Evolutionary conservation across 2,113 vertebrate genomes (phyloP).

Genomic region (Ibidorhyncha struthersii): DNA sequence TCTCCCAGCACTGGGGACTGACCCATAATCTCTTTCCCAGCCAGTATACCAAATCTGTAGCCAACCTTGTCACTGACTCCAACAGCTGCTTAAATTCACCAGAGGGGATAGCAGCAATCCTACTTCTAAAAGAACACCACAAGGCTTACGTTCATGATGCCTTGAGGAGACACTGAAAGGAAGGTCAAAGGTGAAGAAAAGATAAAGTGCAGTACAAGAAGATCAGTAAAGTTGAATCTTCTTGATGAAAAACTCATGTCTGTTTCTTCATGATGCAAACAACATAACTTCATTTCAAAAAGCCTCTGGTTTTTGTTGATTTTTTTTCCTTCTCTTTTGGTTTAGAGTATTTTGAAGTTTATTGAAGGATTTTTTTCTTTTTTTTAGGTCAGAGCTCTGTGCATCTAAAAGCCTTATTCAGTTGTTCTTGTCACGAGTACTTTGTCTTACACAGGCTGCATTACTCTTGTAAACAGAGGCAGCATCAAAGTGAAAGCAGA

Average conservation of each 20-base stretch:
- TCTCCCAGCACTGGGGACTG: constrained; percentile 84
- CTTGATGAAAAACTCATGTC: constrained; percentile 81
- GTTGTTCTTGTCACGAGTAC: constrained; percentile 97
- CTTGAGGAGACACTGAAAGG: constrained; percentile 87
- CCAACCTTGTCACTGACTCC: constrained; percentile 90
- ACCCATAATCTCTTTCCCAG: constrained; percentile 96
- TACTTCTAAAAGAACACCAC: constrained; percentile 90
- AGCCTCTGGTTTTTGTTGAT: constrained; percentile 77
- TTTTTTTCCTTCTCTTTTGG: constrained; percentile 52
- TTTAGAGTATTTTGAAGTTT: constrained; percentile 71
- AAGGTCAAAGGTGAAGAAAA: constrained; percentile 94
- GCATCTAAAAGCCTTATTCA: constrained; percentile 92
- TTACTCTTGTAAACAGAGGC: constrained; percentile 91
- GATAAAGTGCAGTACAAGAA: constrained; percentile 97
- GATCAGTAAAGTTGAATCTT: constrained; percentile 89
- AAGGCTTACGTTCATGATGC: constrained; percentile 88
- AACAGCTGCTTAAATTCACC: constrained; percentile 90
- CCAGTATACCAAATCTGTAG: constrained; percentile 87
- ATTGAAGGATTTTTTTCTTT: constrained; percentile 68
- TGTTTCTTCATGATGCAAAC: constrained; percentile 75
- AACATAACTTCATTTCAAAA: constrained; percentile 82
- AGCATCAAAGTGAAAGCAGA: constrained; percentile 96
- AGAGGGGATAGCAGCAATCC: constrained; percentile 87
- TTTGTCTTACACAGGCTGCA: constrained; percentile 95
- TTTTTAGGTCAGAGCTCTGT: constrained; percentile 84